Evolutionary conservation across 2,888 invertebrate genomes (phyloP).

Genomic region (Cyclophora albipunctata): DNA sequence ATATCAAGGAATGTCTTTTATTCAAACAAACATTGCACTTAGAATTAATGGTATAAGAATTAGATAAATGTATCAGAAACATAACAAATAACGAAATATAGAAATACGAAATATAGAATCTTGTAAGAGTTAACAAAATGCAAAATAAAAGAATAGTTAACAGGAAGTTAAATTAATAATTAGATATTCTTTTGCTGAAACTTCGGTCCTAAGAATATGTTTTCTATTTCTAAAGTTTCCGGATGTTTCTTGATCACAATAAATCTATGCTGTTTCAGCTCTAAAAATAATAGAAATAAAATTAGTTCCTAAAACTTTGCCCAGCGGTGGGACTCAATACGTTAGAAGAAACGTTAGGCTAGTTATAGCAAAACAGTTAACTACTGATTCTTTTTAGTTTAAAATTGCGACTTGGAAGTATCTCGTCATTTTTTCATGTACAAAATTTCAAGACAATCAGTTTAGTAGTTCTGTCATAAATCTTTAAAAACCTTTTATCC

Average conservation of each 20-base stretch:
- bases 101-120: constrained; percentile 3
- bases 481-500: too few relatives aligned
- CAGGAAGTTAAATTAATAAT: constrained; percentile 2
- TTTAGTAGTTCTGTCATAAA: too few relatives aligned
- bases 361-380: too few relatives aligned
- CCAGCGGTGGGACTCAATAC: too few relatives aligned
- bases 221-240: constrained; percentile 39
- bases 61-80: constrained; percentile 2
- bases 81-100: constrained; percentile 8
- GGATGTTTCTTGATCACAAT: constrained; percentile 40
- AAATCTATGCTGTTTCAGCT: constrained; percentile 51
- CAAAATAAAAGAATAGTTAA: neutral
- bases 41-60: neutral
- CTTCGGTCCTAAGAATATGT: constrained; percentile 41
- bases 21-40: constrained; percentile 13
- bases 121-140: constrained; percentile 7
- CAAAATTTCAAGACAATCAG: too few relatives aligned
- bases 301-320: neutral
- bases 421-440: too few relatives aligned
- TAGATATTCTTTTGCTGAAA: constrained; percentile 18
- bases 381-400: too few relatives aligned
- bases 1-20: constrained; percentile 49
- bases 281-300: constrained; percentile 33
- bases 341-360: too few relatives aligned
- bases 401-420: too few relatives aligned